Evolutionary conservation across 2,888 invertebrate species (phyloP), one percentile per base, ranked within the genome.

Genomic region (Lasioglossum marginatum): DNA sequence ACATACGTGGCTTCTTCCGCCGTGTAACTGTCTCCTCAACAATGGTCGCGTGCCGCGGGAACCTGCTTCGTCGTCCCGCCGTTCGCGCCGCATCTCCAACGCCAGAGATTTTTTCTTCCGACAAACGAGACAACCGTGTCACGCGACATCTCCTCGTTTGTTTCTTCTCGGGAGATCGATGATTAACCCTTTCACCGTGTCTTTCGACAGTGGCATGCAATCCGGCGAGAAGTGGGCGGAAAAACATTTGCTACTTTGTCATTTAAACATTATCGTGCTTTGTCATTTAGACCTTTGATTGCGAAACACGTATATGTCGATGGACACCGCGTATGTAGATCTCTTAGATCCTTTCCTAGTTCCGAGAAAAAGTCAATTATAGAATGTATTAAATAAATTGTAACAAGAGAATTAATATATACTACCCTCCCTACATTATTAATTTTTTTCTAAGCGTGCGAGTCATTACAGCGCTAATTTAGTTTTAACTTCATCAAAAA

Each of bases 11-110:
- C 57, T 77, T 74, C 88, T 68, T 71, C 80, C 77, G 72, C 74
- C 31, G 3, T n/a, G 57, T 85, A 83, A 82, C 87, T 82, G 83
- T 85, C 82, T 66, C 77, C 70, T 77, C 48, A 34, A 31, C 74
- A 23, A 76, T 72, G 43, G 52, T 83, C 83, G 76, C 78, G 83
- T 81, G 78, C 63, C 45, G 27, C 60, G 40, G 34, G 70, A 66
- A 63, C 63, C 63, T 63, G 27, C 63, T 27, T 31, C 63, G 16
- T 63, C 31, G 27, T 60, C 60, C 27, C 14, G n/a, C 12, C 27
- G 60, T 27, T 27, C 63, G 52, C 31, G 63, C 31, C 27, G 63
- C 63, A 27, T 63, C 63, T 63, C 31, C 31, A 1, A 23, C 23
- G 8, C 16, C 63, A 16, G 14, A 27, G 63, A 63, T 63, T 31